phyloP scores from a whole-genome alignment of 2,888 invertebrate species.

The Diploptera punctata region DNA sequence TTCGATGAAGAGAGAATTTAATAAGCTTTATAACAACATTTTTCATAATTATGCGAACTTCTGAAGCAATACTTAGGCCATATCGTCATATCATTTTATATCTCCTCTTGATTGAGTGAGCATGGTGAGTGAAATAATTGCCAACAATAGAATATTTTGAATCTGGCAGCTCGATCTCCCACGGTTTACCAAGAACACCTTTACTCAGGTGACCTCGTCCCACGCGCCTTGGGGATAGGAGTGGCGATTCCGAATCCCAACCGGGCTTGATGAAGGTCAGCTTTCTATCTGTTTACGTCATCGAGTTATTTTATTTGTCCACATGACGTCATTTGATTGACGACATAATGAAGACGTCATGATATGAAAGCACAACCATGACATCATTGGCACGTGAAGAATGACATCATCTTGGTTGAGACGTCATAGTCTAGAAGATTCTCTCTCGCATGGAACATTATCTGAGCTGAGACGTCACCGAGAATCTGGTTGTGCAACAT shows the following conservation, averaged over 20 bases:
- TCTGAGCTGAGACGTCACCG: too few relatives aligned
- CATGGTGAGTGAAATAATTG: not conserved
- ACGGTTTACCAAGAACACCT: not conserved
- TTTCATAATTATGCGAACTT: too few relatives aligned
- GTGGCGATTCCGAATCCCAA: not conserved
- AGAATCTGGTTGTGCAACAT: too few relatives aligned
- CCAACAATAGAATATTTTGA: conserved; percentile 4
- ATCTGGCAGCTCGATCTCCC: not conserved
- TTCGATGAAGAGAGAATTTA: too few relatives aligned
- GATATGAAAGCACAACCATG: not conserved
- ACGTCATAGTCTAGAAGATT: not conserved
- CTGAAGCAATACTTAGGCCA: too few relatives aligned
- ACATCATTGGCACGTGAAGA: not conserved
- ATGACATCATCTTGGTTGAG: not conserved
- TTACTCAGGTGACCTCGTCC: not conserved
- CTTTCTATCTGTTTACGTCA: conserved; percentile 11
- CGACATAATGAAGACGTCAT: not conserved
- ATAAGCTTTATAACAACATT: too few relatives aligned
- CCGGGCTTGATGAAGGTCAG: not conserved
- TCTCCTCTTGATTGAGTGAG: too few relatives aligned
- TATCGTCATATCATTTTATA: too few relatives aligned
- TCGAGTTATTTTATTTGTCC: not conserved
- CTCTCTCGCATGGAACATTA: not conserved
- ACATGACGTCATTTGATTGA: not conserved
- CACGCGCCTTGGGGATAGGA: not conserved